These are phyloP conservation scores for Numenius arquata DNA, from an alignment of 2,113 vertebrate species.

Conservation along the genomic window DNA sequence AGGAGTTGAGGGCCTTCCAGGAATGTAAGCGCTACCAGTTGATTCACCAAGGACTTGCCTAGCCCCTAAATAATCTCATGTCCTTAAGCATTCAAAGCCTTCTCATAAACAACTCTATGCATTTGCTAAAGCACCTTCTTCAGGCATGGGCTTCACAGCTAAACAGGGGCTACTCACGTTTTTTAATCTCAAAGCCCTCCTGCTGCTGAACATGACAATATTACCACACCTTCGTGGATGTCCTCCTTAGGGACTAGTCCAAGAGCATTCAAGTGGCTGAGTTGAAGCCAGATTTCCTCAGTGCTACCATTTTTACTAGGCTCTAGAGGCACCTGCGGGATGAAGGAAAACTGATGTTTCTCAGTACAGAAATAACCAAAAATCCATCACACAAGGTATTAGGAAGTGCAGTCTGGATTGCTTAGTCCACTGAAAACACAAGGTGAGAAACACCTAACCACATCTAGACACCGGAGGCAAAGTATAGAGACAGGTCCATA, in stretches of 20 bases:
- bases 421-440: background rate
- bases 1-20: background rate
- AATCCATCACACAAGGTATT: background rate
- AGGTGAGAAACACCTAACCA: background rate
- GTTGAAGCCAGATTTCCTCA: background rate
- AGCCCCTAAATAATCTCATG: background rate
- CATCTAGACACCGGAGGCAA: background rate
- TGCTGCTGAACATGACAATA: background rate
- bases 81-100: background rate
- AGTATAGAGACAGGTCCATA: background rate
- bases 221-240: background rate
- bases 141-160: background rate
- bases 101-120: background rate
- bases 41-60: background rate
- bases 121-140: background rate
- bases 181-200: background rate
- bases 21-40: background rate
- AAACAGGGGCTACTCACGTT: background rate
- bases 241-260: background rate
- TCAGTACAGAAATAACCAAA: background rate
- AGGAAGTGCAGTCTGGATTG: background rate
- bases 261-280: background rate
- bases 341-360: background rate
- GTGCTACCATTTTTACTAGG: background rate
- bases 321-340: background rate